Evolutionary conservation across 2,797 vertebrate species (phyloP).

Genomic region (Diglossa cyanea): DNA sequence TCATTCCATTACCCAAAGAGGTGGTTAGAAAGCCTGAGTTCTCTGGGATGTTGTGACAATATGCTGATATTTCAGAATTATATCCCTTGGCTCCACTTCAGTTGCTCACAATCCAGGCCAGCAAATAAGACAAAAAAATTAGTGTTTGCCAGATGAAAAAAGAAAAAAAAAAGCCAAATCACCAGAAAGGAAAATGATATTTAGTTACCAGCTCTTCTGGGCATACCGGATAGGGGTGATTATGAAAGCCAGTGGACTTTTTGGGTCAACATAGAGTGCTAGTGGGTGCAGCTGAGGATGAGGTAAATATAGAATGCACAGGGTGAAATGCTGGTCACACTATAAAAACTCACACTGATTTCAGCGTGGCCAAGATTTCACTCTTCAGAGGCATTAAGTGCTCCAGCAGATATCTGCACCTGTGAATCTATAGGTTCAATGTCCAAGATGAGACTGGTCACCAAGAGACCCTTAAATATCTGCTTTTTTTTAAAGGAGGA

Average conservation of each 20-base stretch:
- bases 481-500: neutral
- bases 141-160: neutral
- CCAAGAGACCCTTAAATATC: neutral
- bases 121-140: neutral
- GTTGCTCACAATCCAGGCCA: neutral
- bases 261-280: neutral
- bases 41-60: neutral
- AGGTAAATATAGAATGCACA: neutral
- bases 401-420: neutral
- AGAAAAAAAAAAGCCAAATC: neutral
- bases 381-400: neutral
- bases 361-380: neutral
- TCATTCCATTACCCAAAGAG: neutral
- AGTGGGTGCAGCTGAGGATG: neutral
- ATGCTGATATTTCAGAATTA: slow-evolving; percentile 33
- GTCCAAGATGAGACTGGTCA: neutral
- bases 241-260: neutral
- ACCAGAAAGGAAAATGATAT: neutral
- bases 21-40: neutral
- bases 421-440: neutral
- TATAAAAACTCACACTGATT: neutral
- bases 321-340: neutral
- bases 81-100: neutral
- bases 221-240: neutral
- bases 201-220: neutral